Evolutionary conservation across 2,797 vertebrate species (phyloP).

Genomic region (Limnodromus scolopaceus): DNA sequence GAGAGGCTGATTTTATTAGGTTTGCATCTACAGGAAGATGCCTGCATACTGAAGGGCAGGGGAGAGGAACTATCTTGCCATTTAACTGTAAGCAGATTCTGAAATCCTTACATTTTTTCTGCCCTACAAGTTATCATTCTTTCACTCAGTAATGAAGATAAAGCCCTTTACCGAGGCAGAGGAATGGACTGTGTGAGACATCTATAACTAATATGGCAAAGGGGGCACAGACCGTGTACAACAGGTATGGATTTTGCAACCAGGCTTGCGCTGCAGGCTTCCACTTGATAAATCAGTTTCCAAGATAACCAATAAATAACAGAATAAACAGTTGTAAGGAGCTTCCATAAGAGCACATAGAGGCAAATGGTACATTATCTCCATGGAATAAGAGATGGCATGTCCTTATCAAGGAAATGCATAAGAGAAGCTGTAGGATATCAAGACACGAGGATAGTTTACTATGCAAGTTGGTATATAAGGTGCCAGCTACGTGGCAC

Average conservation of each 20-base stretch:
- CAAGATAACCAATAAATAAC: not conserved
- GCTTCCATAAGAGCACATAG: not conserved
- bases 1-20: not conserved
- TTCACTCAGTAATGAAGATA: not conserved
- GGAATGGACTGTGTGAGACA: not conserved
- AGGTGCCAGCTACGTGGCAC: not conserved
- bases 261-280: not conserved
- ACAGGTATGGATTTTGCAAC: not conserved
- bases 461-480: not conserved
- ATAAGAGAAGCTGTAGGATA: not conserved
- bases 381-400: not conserved
- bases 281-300: not conserved
- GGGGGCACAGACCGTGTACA: not conserved
- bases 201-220: not conserved
- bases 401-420: not conserved
- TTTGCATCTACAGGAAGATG: not conserved
- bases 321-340: not conserved
- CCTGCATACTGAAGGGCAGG: not conserved
- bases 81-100: not conserved
- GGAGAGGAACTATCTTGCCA: not conserved
- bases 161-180: not conserved
- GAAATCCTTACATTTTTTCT: not conserved
- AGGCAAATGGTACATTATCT: not conserved
- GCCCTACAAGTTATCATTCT: not conserved
- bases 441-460: not conserved